Base-by-base conservation (phyloP, 2,888 invertebrate species). In the Tenthredo scrophulariae region DNA sequence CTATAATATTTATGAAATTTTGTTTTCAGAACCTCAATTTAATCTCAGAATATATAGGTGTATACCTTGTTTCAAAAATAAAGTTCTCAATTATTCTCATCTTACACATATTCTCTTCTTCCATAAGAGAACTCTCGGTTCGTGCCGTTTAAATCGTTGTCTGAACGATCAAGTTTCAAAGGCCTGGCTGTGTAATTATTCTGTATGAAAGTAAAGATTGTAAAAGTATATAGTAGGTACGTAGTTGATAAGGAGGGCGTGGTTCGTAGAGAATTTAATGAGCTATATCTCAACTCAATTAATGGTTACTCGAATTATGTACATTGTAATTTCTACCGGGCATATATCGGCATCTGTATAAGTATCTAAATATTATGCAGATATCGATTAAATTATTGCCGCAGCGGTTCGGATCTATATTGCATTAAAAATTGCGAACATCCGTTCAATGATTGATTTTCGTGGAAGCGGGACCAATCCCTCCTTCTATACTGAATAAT, bases 391-490 rank as follows among this genome's bases (percentile, higher is more conserved):
- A 89, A 88, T 88, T 87, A 88, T 85, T 86, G 86, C 83, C 84
- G 37, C 37, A 74, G 85, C 86, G 83, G 83, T 83, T 83, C 70
- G 43, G 83, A 89, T 88, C 86, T 87, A 85, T 87, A 85, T 87
- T 87, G 85, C 86, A 84, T 88, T 89, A 91, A 91, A 90, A 91
- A 92, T 92, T 90, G 88, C 89, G 87, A 86, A 90, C 90, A 91
- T 92, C 92, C 91, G 91, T 90, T 87, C 86, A 86, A 87, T 91
- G 91, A 92, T 92, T 91, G 91, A 91, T 92, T 91, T 91, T 91
- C 91, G 89, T 89, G 88, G 90, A 92, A 91, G 88, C 86, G 86
- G 85, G 86, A 87, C 87, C 87, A 86, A 83, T 46, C 83, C 43
- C 83, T 85, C 88, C 88, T 89, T 88, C 87, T 40, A 62, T 85